Evolutionary conservation across 2,888 invertebrate species (phyloP).

Genomic region (Hartigia nigra): DNA sequence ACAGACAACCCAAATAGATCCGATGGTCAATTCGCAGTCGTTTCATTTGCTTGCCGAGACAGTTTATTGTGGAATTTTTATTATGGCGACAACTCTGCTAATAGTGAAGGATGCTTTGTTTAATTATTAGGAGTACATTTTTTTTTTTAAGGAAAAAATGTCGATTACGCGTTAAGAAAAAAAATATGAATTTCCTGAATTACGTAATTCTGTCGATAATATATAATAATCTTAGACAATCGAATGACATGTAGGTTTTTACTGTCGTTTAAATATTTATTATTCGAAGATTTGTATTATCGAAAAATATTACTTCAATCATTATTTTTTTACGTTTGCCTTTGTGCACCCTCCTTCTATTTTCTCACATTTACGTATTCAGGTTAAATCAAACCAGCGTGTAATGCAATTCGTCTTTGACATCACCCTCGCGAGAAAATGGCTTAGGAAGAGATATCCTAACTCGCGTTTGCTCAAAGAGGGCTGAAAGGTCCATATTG

Average conservation of each 20-base stretch:
- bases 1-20: not conserved
- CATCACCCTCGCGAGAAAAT: not conserved
- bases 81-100: not conserved
- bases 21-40: not conserved
- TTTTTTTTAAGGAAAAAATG: too few relatives aligned
- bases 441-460: not conserved
- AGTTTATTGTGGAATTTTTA: not conserved
- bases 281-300: not conserved
- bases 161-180: not conserved
- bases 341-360: not conserved
- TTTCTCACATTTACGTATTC: not conserved
- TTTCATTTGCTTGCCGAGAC: not conserved
- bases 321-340: not conserved
- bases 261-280: too few relatives aligned
- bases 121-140: not conserved
- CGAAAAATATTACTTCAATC: not conserved
- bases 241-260: too few relatives aligned
- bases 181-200: not conserved
- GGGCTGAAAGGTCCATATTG: slow-evolving; percentile 45
- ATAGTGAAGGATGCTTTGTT: not conserved
- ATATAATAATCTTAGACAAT: too few relatives aligned
- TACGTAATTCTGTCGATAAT: not conserved
- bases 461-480: slow-evolving; percentile 29
- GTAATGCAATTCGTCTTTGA: not conserved
- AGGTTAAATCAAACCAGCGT: not conserved